Conservation (phyloP, 1,140 invertebrate species). For the Lucilia sericata region DNA sequence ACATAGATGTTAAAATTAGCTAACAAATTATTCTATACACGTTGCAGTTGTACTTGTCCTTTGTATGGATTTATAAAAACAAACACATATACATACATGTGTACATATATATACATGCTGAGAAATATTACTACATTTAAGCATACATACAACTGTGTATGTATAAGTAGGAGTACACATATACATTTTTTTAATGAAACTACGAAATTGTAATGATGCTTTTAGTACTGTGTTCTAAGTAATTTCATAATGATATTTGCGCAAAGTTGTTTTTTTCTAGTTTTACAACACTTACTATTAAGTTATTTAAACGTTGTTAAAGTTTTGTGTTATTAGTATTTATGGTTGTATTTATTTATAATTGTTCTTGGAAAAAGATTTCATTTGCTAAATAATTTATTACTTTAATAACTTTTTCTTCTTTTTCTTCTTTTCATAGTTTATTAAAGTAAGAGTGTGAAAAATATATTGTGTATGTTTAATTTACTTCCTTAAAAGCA, state of each 20-base stretch:
- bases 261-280: neutral
- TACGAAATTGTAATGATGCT: slow-evolving; percentile 21
- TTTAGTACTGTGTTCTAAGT: neutral
- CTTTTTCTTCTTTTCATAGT: no score
- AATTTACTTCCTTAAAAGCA: no score
- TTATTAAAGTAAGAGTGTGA: no score
- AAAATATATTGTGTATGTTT: no score
- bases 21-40: slow-evolving; percentile 17
- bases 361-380: neutral
- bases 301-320: neutral
- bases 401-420: no score
- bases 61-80: neutral
- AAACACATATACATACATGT: neutral
- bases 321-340: neutral
- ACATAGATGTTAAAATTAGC: slow-evolving; percentile 12
- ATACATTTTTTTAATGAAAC: neutral
- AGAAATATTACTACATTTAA: neutral
- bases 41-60: neutral
- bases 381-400: no score
- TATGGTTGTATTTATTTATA: neutral
- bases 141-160: neutral
- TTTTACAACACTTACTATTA: neutral
- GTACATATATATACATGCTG: neutral
- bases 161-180: neutral
- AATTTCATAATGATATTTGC: neutral